These are phyloP conservation scores for Epinotia ramella DNA, from an alignment of 2,888 invertebrate species.

Conservation along the genomic window DNA sequence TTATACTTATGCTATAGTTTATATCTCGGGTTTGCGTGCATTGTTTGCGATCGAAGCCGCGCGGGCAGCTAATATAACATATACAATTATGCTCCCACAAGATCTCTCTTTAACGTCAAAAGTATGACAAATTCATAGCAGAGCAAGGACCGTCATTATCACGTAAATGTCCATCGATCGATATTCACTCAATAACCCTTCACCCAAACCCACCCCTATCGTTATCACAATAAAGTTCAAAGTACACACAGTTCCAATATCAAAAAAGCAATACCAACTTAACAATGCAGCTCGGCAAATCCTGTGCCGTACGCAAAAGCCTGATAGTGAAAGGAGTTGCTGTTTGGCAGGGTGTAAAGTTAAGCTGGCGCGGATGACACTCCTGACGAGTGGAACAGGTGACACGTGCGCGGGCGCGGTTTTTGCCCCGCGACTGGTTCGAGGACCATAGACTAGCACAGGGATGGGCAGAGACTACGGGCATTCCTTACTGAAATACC, in stretches of 20 bases:
- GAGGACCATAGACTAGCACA: conserved; percentile 55
- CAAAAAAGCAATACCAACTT: conserved; percentile 1
- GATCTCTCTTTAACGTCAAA: neutral
- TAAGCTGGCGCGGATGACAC: conserved; percentile 2
- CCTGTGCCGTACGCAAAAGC: neutral
- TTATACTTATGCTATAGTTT: too few species aligned
- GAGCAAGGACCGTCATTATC: neutral
- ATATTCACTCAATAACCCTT: neutral
- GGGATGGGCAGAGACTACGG: conserved; percentile 9
- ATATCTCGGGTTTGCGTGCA: too few species aligned
- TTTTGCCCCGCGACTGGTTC: conserved; percentile 61
- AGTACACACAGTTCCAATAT: neutral
- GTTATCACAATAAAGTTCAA: conserved; percentile 6
- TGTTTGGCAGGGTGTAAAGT: neutral
- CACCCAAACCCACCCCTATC: neutral
- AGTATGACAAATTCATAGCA: neutral
- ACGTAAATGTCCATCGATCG: neutral
- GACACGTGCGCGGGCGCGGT: conserved; percentile 70
- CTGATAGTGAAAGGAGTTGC: neutral
- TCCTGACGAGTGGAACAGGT: conserved; percentile 61
- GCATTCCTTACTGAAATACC: neutral
- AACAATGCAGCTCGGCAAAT: neutral
- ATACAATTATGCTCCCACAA: neutral
- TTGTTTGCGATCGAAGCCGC: too few species aligned
- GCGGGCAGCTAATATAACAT: too few species aligned